Evolutionary conservation across 2,888 invertebrate species (phyloP).

Genomic region (Lasioglossum villosulum): DNA sequence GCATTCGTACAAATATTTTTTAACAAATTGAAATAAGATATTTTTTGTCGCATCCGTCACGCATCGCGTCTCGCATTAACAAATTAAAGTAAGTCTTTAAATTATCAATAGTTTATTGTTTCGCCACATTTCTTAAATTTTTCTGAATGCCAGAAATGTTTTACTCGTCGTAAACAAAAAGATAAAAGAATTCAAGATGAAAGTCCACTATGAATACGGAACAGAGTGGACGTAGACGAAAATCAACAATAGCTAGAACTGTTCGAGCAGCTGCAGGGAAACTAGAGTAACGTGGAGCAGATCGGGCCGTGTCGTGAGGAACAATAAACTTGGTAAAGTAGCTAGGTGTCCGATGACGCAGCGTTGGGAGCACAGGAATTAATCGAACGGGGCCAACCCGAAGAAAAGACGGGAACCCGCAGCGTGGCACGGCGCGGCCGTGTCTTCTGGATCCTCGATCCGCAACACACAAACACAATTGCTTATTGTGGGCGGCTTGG

Average conservation of each 20-base stretch:
- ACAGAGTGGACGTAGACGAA: neutral
- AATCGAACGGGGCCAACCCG: slow-evolving; percentile 9
- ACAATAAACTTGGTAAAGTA: neutral
- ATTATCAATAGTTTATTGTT: no score
- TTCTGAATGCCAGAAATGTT: no score
- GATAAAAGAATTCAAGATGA: no score
- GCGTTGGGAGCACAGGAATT: neutral
- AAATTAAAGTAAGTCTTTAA: no score
- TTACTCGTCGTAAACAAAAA: no score
- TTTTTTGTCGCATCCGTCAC: no score
- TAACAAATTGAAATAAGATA: neutral
- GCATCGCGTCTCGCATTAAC: no score
- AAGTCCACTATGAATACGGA: no score
- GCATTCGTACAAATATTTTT: neutral
- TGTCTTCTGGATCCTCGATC: neutral
- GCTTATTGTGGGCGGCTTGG: slow-evolving; percentile 37
- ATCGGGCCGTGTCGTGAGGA: neutral
- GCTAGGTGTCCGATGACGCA: neutral
- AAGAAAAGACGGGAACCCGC: neutral
- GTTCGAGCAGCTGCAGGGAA: neutral
- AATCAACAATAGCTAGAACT: neutral
- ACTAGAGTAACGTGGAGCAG: neutral
- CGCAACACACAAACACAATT: slow-evolving; percentile 25
- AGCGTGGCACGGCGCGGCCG: neutral
- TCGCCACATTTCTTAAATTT: no score